A percentile compares a stretch with the other conserved stretches of the same genome.
phyloP scores from a whole-genome alignment of 2,113 vertebrate genomes.

The Fregetta grallaria region DNA sequence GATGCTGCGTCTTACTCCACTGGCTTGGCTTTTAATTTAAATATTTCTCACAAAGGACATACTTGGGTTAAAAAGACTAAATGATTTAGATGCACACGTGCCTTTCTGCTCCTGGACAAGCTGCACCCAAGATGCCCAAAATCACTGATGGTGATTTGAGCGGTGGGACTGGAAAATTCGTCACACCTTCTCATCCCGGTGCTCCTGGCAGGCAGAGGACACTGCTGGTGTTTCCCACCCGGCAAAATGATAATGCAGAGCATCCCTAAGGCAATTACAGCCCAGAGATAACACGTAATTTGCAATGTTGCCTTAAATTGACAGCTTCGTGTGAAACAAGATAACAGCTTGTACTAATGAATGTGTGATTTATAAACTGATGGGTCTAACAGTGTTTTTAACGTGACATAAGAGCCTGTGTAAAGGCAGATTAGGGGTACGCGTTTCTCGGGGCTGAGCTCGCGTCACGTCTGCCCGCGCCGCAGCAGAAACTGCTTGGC shows the following conservation, averaged over 20 bases:
- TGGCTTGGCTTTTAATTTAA: background rate
- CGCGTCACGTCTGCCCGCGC: accelerated
- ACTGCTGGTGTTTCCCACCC: background rate
- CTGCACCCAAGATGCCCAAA: background rate
- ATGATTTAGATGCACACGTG: background rate
- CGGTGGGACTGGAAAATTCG: background rate
- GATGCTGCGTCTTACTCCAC: accelerated
- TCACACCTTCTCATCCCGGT: accelerated
- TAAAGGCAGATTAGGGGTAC: background rate
- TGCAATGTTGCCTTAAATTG: background rate
- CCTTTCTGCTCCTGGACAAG: background rate
- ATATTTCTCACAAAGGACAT: background rate
- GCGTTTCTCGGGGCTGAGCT: background rate
- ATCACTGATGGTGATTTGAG: background rate
- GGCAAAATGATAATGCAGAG: accelerated
- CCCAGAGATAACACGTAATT: background rate
- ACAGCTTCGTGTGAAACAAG: background rate
- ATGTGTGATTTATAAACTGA: background rate
- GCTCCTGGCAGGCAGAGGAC: background rate
- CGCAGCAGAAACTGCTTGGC: accelerated
- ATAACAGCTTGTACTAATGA: background rate
- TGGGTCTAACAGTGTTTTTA: background rate
- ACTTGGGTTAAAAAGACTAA: background rate
- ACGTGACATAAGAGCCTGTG: background rate
- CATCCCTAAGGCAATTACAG: background rate